Conservation (phyloP, 2,797 vertebrate species). For the Otolemur crassicaudatus region DNA sequence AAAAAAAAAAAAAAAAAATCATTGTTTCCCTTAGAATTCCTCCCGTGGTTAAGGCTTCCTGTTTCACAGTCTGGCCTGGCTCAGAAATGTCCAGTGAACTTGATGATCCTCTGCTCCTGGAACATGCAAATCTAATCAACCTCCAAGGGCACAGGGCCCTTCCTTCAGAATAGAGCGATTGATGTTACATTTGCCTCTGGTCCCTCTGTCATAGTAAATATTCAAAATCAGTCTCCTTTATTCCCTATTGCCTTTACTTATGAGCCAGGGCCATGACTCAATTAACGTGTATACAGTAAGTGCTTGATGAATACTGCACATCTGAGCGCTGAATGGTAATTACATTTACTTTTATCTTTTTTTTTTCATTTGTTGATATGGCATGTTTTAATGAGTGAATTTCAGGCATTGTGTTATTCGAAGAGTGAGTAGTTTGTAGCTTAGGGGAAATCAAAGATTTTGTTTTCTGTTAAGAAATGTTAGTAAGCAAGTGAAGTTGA, state of each 20-base stretch:
- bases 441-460: too few species aligned
- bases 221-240: neutral
- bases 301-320: neutral
- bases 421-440: too few species aligned
- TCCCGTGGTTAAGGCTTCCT: neutral
- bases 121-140: neutral
- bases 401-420: too few species aligned
- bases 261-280: neutral
- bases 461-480: too few species aligned
- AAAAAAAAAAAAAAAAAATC: neutral
- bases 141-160: neutral
- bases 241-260: slow-evolving; percentile 4
- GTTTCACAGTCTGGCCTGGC: neutral
- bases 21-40: neutral
- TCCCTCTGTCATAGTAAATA: neutral
- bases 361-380: too few species aligned
- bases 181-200: neutral
- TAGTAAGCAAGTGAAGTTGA: too few species aligned
- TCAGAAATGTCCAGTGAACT: neutral
- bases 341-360: neutral
- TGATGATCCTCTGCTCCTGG: neutral
- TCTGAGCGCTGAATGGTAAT: neutral
- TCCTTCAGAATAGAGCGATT: neutral
- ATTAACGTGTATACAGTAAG: neutral
- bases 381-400: too few species aligned